These are phyloP conservation scores for Rhombomys opimus DNA, from an alignment of 2,113 vertebrate genomes.

Conservation along the genomic window DNA sequence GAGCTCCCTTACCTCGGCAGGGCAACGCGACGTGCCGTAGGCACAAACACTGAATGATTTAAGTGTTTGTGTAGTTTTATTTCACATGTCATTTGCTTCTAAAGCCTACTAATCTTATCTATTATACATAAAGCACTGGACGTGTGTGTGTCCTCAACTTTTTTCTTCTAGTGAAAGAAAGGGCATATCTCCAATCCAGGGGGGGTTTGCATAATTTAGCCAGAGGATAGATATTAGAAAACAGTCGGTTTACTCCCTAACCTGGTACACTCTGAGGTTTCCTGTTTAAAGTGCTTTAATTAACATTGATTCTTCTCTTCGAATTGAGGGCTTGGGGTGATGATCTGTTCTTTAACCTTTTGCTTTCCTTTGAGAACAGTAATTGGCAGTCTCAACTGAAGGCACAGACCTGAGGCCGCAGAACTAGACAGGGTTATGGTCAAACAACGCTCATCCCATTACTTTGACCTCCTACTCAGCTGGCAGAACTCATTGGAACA, in stretches of 20 bases:
- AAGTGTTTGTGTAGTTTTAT: conserved; percentile 64
- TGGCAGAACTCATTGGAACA: neutral
- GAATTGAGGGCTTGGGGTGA: neutral
- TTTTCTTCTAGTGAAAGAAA: conserved; percentile 54
- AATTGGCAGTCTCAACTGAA: neutral
- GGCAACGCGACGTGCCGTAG: neutral
- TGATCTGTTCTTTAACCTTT: neutral
- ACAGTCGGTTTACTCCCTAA: conserved; percentile 24
- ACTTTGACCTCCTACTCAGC: neutral
- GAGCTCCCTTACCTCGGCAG: conserved; percentile 44
- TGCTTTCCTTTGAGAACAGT: conserved; percentile 4
- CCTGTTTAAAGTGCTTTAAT: conserved; percentile 2
- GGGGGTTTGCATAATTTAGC: conserved; percentile 40
- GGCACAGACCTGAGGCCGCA: neutral
- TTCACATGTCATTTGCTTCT: conserved; percentile 46
- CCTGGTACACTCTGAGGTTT: conserved; percentile 7
- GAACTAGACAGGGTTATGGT: neutral
- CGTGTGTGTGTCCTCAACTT: conserved; percentile 34
- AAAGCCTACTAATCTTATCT: conserved; percentile 60
- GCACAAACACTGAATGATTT: conserved; percentile 57
- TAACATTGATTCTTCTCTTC: conserved; percentile 50
- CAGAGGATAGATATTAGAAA: conserved; percentile 23
- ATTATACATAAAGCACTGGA: conserved; percentile 45
- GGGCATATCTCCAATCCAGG: conserved; percentile 10
- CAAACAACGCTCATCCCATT: neutral